phyloP scores from a whole-genome alignment of 35 echinoderm and acorn worm species.

The Ophiothrix spiculata region DNA sequence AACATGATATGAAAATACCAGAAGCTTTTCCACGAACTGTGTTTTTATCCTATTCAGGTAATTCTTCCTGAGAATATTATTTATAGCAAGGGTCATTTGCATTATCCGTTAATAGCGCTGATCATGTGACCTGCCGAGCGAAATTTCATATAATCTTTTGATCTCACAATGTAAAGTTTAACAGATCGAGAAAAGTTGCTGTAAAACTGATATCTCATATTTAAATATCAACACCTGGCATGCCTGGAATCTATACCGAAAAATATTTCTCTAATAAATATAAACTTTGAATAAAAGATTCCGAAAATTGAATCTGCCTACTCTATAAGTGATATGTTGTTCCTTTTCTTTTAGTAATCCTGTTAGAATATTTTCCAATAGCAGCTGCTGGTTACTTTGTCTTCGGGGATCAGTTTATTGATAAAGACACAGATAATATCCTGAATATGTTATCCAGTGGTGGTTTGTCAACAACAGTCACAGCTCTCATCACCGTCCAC shows the following conservation, averaged over 20 bases:
- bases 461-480: conserved; percentile 47
- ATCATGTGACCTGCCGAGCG: too few relatives aligned
- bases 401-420: conserved; percentile 62
- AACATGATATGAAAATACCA: conserved; percentile 86
- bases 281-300: too few relatives aligned
- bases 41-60: conserved; percentile 59
- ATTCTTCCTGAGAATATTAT: conserved; percentile 18
- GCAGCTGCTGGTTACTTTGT: conserved; percentile 73
- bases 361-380: conserved; percentile 74
- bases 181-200: too few relatives aligned
- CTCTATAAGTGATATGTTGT: too few relatives aligned
- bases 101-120: too few relatives aligned
- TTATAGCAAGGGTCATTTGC: too few relatives aligned
- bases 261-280: too few relatives aligned
- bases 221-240: not conserved
- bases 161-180: too few relatives aligned
- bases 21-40: conserved; percentile 60
- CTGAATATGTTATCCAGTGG: conserved; percentile 27
- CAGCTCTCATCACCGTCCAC: conserved; percentile 62
- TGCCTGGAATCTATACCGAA: too few relatives aligned
- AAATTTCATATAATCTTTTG: too few relatives aligned
- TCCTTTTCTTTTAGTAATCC: too few relatives aligned
- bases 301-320: too few relatives aligned
- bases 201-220: not conserved
- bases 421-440: conserved; percentile 62